A percentile compares a stretch with the other conserved stretches of the same genome.
Conservation (phyloP, 2,888 invertebrate genomes). For the Ariolimax columbianus region DNA sequence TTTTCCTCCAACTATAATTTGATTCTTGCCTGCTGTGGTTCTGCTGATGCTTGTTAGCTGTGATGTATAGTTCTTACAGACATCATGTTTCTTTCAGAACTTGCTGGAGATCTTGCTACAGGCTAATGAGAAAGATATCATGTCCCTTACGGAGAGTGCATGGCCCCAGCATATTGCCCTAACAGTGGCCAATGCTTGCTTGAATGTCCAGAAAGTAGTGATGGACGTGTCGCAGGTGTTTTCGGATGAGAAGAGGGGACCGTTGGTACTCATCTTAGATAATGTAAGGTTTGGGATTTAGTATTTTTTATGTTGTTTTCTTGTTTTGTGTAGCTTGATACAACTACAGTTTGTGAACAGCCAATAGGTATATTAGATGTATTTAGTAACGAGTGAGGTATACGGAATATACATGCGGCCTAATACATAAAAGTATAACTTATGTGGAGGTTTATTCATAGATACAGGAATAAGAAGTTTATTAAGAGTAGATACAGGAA, state of each 20-base stretch:
- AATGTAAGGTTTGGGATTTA: slow-evolving; percentile 61
- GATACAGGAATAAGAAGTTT: no score
- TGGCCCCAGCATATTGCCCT: slow-evolving; percentile 31
- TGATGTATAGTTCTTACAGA: not conserved
- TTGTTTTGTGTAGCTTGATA: not conserved
- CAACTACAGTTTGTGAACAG: no score
- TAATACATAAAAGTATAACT: no score
- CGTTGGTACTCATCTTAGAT: slow-evolving; percentile 72
- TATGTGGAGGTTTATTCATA: no score
- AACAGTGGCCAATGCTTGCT: not conserved
- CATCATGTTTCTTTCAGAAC: not conserved
- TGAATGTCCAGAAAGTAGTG: slow-evolving; percentile 16
- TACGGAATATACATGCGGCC: no score
- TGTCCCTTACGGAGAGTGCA: slow-evolving; percentile 3
- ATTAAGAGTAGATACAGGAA: no score
- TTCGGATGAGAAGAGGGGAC: slow-evolving; percentile 40
- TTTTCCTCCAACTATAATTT: no score
- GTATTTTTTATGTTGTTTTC: not conserved
- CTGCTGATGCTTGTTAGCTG: no score
- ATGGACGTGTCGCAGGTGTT: not conserved
- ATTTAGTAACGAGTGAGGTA: no score
- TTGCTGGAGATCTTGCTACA: slow-evolving; percentile 32
- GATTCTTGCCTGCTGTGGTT: no score
- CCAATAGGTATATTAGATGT: no score
- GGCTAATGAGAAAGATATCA: slow-evolving; percentile 34